phyloP scores from a whole-genome alignment of 2,888 invertebrate genomes.

The Pelosia muscerda region DNA sequence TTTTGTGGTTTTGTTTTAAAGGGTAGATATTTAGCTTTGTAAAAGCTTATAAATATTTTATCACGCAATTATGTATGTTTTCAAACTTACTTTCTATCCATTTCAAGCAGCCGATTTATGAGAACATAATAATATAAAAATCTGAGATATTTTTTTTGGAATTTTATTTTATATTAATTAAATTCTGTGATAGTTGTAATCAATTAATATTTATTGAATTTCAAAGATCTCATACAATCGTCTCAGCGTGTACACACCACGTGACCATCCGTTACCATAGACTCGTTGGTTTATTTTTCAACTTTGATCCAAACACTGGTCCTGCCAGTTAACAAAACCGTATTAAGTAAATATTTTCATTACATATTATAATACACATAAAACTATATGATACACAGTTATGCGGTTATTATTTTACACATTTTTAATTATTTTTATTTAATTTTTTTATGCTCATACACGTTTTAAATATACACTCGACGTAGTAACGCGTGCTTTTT shows the following conservation, averaged over 20 bases:
- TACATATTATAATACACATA: conserved; percentile 65
- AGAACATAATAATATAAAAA: conserved; percentile 23
- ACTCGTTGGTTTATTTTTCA: conserved; percentile 16
- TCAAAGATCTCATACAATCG: conserved; percentile 16
- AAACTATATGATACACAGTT: conserved; percentile 75
- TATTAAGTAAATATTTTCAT: conserved; percentile 47
- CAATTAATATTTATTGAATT: not conserved
- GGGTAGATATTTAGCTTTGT: no score
- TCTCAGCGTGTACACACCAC: conserved; percentile 22
- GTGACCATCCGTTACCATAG: conserved; percentile 23
- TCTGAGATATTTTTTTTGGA: conserved; percentile 21
- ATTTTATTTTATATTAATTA: conserved; percentile 19
- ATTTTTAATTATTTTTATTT: conserved; percentile 47
- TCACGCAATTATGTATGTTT: no score
- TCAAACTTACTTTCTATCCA: conserved; percentile 1
- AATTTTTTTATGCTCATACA: conserved; percentile 45
- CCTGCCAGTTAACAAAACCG: conserved; percentile 68
- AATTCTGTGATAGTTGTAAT: conserved; percentile 1
- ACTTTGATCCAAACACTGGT: conserved; percentile 56
- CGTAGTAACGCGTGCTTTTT: conserved; percentile 33
- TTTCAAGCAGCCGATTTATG: conserved; percentile 11
- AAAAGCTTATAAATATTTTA: no score
- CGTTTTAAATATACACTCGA: conserved; percentile 47
- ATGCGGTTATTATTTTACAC: conserved; percentile 67
- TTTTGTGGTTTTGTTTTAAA: no score